These are phyloP conservation scores for Microtus pennsylvanicus DNA, from an alignment of 2,113 vertebrate genomes.

Conservation along the genomic window DNA sequence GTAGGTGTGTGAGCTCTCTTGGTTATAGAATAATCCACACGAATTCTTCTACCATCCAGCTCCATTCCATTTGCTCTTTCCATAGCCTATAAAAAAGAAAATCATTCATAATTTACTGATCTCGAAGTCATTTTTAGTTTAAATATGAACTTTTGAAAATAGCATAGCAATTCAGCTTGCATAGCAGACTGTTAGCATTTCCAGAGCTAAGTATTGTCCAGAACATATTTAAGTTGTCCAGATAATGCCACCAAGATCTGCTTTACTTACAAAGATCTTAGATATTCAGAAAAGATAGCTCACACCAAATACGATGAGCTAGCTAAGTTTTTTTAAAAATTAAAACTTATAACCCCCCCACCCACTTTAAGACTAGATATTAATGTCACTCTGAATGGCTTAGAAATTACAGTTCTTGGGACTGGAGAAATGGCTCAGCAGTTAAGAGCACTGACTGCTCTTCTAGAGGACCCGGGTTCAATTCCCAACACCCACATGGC, in stretches of 20 bases:
- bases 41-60: conserved; percentile 93
- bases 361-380: background rate
- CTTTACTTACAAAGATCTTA: conserved; percentile 81
- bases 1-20: conserved; percentile 96
- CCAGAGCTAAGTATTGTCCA: background rate
- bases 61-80: conserved; percentile 97
- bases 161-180: background rate
- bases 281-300: conserved; percentile 58
- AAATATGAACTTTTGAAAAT: background rate
- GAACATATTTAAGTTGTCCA: conserved; percentile 51
- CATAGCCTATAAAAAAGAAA: conserved; percentile 90
- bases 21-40: conserved; percentile 96
- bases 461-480: too few species aligned
- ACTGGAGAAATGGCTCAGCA: too few species aligned
- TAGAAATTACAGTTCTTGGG: background rate
- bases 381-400: too few species aligned
- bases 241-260: background rate
- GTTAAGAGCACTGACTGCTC: too few species aligned
- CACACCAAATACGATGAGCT: conserved; percentile 26
- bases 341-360: background rate
- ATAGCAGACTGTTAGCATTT: background rate
- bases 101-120: background rate
- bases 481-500: too few species aligned
- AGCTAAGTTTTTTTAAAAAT: conserved; percentile 70
- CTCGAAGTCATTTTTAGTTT: background rate